Conservation (phyloP, 2,113 vertebrate genomes). For the Benitochromis conjunctus region DNA sequence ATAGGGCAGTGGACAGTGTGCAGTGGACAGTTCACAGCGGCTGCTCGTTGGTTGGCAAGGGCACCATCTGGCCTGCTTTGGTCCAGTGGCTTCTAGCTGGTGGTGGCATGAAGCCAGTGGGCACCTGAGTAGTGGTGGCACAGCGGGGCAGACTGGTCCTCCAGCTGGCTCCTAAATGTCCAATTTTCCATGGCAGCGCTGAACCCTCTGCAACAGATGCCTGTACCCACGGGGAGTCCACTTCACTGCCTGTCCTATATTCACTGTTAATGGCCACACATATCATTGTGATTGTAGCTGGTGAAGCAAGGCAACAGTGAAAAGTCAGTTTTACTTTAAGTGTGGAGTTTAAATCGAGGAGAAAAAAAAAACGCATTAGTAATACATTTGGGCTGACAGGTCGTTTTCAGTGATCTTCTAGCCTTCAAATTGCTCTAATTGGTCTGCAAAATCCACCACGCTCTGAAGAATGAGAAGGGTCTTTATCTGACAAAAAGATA, state of each 20-base stretch:
- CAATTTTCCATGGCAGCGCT: constrained; percentile 68
- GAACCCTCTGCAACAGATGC: constrained; percentile 70
- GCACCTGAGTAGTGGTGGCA: constrained; percentile 52
- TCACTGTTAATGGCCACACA: constrained; percentile 37
- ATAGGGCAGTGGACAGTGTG: constrained; percentile 12
- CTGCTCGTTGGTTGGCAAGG: constrained; percentile 51
- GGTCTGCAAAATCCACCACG: neutral
- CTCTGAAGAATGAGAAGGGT: neutral
- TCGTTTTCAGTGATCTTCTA: neutral
- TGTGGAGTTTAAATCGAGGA: neutral
- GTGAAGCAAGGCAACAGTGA: neutral
- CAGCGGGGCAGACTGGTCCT: constrained; percentile 53
- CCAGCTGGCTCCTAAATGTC: constrained; percentile 76
- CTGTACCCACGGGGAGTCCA: constrained; percentile 51
- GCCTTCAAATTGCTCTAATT: constrained; percentile 8
- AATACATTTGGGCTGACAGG: neutral
- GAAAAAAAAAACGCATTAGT: neutral
- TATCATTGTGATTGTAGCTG: constrained; percentile 21
- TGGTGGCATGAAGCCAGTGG: constrained; percentile 62
- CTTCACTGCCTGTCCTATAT: constrained; percentile 55
- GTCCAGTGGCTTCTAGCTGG: constrained; percentile 56
- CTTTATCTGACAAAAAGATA: neutral
- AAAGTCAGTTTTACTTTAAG: constrained; percentile 8
- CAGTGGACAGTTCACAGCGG: constrained; percentile 25
- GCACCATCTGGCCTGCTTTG: constrained; percentile 62